Percentiles rank a stretch among this genome's conserved stretches.
Evolutionary conservation across 2,113 vertebrate genomes (phyloP).

Genomic region (Cacatua alba): DNA sequence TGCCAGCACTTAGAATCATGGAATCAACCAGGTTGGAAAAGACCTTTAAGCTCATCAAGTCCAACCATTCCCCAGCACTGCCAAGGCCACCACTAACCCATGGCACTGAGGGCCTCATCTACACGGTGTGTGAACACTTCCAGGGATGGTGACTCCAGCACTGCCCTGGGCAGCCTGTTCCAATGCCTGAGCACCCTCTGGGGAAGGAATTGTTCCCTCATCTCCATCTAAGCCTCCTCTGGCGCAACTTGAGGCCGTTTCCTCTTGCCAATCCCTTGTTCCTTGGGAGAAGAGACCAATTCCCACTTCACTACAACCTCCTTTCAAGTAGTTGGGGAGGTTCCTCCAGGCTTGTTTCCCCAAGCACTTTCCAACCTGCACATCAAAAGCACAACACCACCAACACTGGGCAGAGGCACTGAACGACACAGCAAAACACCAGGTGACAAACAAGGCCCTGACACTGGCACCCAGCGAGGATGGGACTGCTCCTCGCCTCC

Average conservation of each 20-base stretch:
- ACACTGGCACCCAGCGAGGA: rapidly evolving
- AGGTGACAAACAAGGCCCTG: background rate
- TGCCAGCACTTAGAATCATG: background rate
- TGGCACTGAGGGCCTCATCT: background rate
- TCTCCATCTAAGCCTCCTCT: background rate
- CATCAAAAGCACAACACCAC: background rate
- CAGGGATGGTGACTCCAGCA: background rate
- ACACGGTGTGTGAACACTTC: background rate
- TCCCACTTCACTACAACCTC: background rate
- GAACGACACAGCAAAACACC: background rate
- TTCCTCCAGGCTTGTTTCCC: background rate
- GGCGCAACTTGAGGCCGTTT: background rate
- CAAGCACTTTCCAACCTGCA: background rate
- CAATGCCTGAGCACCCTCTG: background rate
- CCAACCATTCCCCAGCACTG: background rate
- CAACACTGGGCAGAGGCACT: background rate
- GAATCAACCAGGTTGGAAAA: background rate
- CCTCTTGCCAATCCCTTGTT: background rate
- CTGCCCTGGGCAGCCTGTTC: background rate
- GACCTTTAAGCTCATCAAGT: background rate
- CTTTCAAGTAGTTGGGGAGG: background rate
- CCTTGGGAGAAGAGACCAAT: background rate
- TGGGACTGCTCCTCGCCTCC: rapidly evolving
- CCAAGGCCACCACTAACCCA: background rate
- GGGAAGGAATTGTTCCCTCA: background rate